phyloP scores from a whole-genome alignment of 2,113 vertebrate genomes.

The Orycteropus afer region DNA sequence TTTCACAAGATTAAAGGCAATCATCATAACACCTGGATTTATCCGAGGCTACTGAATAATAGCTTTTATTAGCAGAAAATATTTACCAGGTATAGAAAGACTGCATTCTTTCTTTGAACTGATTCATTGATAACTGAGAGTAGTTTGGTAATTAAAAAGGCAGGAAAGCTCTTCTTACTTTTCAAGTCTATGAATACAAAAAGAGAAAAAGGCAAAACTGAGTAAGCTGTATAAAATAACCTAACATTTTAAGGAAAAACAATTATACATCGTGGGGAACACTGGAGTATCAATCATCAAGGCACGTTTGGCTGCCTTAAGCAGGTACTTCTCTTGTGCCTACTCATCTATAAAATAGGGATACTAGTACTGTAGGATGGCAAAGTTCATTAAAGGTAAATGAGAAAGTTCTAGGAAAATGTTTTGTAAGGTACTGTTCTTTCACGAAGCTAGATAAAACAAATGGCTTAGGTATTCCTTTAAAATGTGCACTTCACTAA shows the following conservation, averaged over 20 bases:
- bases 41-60: conserved; percentile 57
- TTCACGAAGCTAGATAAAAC: neutral
- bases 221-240: conserved; percentile 38
- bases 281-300: neutral
- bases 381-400: neutral
- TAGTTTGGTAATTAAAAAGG: conserved; percentile 73
- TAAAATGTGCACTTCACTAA: neutral
- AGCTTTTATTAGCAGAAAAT: conserved; percentile 70
- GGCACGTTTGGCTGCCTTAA: neutral
- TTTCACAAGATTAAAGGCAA: conserved; percentile 60
- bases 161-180: conserved; percentile 75
- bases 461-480: neutral
- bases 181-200: conserved; percentile 72
- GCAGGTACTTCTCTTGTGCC: neutral
- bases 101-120: conserved; percentile 72
- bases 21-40: conserved; percentile 64
- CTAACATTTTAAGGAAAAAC: conserved; percentile 14
- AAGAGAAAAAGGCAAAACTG: conserved; percentile 68
- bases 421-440: neutral
- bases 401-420: neutral
- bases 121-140: conserved; percentile 73
- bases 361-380: neutral
- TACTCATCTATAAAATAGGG: neutral
- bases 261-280: neutral
- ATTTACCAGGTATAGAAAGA: conserved; percentile 77